Evolutionary conservation across 1,140 invertebrate genomes (phyloP), one percentile per base, ranked within the genome.

Genomic region (Drosophila pseudoananassae): DNA sequence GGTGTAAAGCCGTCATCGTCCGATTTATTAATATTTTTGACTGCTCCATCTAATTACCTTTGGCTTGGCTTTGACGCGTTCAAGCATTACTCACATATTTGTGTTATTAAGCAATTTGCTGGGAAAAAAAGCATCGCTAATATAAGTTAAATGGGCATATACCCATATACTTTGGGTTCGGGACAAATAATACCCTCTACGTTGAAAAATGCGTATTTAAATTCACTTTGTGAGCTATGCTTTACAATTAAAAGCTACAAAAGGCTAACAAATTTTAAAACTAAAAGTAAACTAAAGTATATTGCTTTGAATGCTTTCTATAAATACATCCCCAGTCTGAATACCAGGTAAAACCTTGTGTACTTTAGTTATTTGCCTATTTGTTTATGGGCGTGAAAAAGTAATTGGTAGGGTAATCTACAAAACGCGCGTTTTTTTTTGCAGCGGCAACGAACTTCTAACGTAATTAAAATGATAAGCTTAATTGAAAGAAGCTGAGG

Each of bases 351-450:
- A 27, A 61, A 51, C 50, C 59, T 59, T 65, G 38, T 51, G 54
- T 55, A 15, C 29, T 10, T 17, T 6, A 15, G 50, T 9, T 25
- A 55, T 69, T 69, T 69, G 31, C 64, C 15, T 69, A 49, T 69
- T 69, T 68, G 63, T 25, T 49, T 43, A 55, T 17, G 29, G 70
- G 71, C 60, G 71, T 74, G 59, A 79, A 76, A 79, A 69, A 40
- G 47, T 64, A 78, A 78, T 74, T 53, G 31, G n/a, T 40, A 68
- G 14, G 57, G 36, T 50, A 66, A 57, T 68, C 78, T 54, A 47
- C 20, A 64, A 64, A 71, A 40, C 36, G 64, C 33, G 33, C 31
- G 38, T 31, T 33, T 17, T 50, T 46, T 46, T 46, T 52, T n/a
- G 29, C 63, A 69, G 43, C 69, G 64, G 63, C 65, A 69, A 69